Conservation (phyloP, 2,888 invertebrate species). For the Nebria brevicollis region DNA sequence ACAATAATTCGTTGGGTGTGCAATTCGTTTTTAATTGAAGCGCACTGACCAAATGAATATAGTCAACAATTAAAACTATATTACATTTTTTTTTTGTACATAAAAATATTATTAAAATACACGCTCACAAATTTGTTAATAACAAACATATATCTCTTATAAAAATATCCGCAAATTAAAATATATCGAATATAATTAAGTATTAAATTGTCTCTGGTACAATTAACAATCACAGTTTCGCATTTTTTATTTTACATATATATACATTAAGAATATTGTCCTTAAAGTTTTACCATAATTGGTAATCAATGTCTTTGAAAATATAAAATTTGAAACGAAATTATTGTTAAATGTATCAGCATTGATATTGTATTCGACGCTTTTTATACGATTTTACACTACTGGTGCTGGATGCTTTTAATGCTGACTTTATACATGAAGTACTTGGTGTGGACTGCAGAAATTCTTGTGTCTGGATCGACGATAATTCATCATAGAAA, state of each 20-base stretch:
- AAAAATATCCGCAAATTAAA: conserved; percentile 16
- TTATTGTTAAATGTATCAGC: conserved; percentile 5
- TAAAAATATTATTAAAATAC: background rate
- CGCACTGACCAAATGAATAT: background rate
- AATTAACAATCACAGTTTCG: conserved; percentile 24
- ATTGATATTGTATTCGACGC: conserved; percentile 26
- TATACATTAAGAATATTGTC: background rate
- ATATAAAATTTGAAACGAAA: conserved; percentile 5
- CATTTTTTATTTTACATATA: conserved; percentile 13
- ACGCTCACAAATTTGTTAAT: background rate
- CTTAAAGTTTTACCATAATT: background rate
- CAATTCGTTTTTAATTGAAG: no score
- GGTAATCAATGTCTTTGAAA: background rate
- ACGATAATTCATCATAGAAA: conserved; percentile 14
- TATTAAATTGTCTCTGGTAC: background rate
- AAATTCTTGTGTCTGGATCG: conserved; percentile 19
- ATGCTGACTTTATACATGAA: background rate
- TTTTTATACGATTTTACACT: conserved; percentile 6
- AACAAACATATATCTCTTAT: background rate
- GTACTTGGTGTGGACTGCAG: conserved; percentile 28
- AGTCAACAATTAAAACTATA: background rate
- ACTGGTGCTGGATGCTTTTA: background rate
- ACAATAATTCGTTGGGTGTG: background rate
- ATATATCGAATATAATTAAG: background rate
- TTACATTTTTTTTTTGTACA: background rate